Evolutionary conservation across 2,888 invertebrate genomes (phyloP).

Genomic region (Eupeodes luniger): DNA sequence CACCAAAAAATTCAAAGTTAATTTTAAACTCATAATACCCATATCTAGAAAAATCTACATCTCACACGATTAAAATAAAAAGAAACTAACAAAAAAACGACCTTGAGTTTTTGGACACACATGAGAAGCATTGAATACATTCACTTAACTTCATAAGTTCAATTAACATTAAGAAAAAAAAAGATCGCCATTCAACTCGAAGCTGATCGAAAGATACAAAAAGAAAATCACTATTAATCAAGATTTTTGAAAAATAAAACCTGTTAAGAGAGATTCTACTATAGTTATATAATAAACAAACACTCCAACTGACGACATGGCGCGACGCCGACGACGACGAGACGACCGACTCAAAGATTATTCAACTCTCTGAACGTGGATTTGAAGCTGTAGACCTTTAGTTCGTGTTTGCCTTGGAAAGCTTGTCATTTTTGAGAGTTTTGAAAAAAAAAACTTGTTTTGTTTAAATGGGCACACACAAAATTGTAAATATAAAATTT

Average conservation of each 20-base stretch:
- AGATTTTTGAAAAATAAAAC: slow-evolving; percentile 14
- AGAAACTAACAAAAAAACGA: slow-evolving; percentile 4
- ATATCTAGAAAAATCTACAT: slow-evolving; percentile 5
- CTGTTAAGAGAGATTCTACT: slow-evolving; percentile 36
- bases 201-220: background rate
- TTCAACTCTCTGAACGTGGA: background rate
- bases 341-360: background rate
- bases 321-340: too few relatives aligned
- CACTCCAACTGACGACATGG: background rate
- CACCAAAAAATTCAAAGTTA: background rate
- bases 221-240: slow-evolving; percentile 9
- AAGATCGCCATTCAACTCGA: slow-evolving; percentile 15
- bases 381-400: too few relatives aligned
- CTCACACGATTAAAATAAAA: background rate
- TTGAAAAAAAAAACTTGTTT: slow-evolving; percentile 19
- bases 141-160: slow-evolving; percentile 30
- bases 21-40: background rate
- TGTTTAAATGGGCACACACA: slow-evolving; percentile 19
- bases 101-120: slow-evolving; percentile 36
- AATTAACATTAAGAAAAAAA: slow-evolving; percentile 31
- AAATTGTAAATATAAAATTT: background rate
- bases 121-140: slow-evolving; percentile 11
- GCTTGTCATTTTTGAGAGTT: slow-evolving; percentile 6
- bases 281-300: background rate
- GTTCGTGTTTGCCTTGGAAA: slow-evolving; percentile 34